These are phyloP conservation scores for Physella acuta DNA, from an alignment of 1,140 invertebrate species.

Conservation along the genomic window DNA sequence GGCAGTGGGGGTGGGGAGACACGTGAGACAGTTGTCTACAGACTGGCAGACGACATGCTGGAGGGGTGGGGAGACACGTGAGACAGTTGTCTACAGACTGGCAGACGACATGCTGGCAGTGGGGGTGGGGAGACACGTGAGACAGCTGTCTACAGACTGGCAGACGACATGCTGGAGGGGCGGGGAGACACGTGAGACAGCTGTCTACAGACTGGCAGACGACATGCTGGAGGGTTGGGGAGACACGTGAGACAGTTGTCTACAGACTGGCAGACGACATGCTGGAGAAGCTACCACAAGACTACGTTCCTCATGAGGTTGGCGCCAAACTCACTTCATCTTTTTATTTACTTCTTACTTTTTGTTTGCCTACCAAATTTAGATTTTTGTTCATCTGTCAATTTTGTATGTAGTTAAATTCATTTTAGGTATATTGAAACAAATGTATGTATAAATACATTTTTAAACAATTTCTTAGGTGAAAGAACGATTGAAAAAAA, in stretches of 20 bases:
- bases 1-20: constrained; percentile 79
- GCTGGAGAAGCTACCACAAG: constrained; percentile 83
- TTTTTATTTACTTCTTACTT: not conserved
- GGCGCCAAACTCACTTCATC: not conserved
- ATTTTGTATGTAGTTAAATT: not conserved
- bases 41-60: constrained; percentile 91
- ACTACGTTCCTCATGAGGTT: constrained; percentile 89
- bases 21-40: constrained; percentile 86
- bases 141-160: constrained; percentile 84
- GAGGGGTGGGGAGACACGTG: too few relatives aligned
- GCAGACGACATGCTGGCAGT: constrained; percentile 74
- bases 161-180: too few relatives aligned
- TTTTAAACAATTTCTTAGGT: constrained; percentile 40
- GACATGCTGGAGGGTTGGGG: too few relatives aligned
- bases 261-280: too few relatives aligned
- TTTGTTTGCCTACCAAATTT: not conserved
- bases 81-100: too few relatives aligned
- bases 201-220: too few relatives aligned
- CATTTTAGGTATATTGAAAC: not conserved
- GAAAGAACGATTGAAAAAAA: constrained; percentile 54
- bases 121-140: constrained; percentile 83
- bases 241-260: too few relatives aligned
- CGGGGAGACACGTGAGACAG: too few relatives aligned
- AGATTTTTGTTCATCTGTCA: not conserved
- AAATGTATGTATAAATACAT: not conserved